A percentile compares a stretch with the other conserved stretches of the same genome.
Conservation (phyloP, 2,888 invertebrate species). For the Oligia latruncula region DNA sequence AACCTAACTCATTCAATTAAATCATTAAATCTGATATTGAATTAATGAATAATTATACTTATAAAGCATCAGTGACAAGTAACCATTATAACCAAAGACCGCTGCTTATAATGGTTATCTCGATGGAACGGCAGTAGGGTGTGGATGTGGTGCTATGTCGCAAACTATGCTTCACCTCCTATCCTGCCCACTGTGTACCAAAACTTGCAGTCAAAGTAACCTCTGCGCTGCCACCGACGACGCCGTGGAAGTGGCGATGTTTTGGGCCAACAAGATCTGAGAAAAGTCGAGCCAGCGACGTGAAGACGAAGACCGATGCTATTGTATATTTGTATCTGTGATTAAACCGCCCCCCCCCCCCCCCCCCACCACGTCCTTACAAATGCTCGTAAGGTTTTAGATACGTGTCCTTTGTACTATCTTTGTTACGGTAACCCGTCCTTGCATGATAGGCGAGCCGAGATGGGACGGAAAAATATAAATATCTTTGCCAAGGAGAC, state of each 20-base stretch:
- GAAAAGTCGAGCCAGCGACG: neutral
- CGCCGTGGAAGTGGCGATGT: neutral
- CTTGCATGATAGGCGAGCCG: slow-evolving; percentile 34
- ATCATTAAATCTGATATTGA: too few species aligned
- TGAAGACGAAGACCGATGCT: neutral
- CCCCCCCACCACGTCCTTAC: neutral
- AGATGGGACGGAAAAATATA: slow-evolving; percentile 43
- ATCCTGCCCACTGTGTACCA: neutral
- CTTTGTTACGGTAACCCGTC: slow-evolving; percentile 35
- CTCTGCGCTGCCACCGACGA: neutral
- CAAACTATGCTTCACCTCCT: neutral
- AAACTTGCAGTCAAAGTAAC: neutral
- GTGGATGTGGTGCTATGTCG: neutral
- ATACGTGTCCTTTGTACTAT: slow-evolving; percentile 37
- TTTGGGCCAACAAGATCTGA: neutral
- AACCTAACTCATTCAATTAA: too few species aligned
- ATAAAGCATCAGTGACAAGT: too few species aligned
- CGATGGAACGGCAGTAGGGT: neutral
- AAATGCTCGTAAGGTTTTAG: slow-evolving; percentile 36
- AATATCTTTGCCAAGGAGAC: slow-evolving; percentile 32
- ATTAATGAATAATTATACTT: neutral
- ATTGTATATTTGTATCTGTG: neutral
- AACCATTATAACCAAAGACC: too few species aligned
- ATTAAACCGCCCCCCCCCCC: slow-evolving; percentile 2
- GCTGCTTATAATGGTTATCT: neutral